These are phyloP conservation scores for Aporophyla lueneburgensis DNA, from an alignment of 2,888 invertebrate species.

Conservation along the genomic window DNA sequence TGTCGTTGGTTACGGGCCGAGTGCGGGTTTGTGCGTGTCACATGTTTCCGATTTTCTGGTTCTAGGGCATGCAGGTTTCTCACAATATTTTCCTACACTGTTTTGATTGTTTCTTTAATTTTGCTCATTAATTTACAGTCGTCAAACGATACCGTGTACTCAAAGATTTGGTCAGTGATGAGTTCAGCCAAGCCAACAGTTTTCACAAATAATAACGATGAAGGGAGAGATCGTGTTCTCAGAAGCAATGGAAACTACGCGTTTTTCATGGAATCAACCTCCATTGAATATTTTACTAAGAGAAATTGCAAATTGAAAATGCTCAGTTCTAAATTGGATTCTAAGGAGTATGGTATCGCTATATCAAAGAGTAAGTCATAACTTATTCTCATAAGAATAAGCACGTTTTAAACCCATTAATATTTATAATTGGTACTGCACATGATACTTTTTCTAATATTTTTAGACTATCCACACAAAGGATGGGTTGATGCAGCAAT, in stretches of 20 bases:
- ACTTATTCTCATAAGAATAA: too few species aligned
- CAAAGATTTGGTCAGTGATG: slow-evolving; percentile 98
- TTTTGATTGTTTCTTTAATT: neutral
- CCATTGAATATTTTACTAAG: slow-evolving; percentile 97
- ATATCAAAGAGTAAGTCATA: slow-evolving; percentile 95
- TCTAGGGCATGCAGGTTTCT: too few species aligned
- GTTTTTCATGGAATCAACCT: slow-evolving; percentile 98
- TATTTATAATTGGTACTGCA: neutral
- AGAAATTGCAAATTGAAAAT: slow-evolving; percentile 95
- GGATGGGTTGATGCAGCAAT: slow-evolving; percentile 95
- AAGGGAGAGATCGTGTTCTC: slow-evolving; percentile 95
- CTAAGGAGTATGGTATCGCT: slow-evolving; percentile 96
- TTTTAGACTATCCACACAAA: slow-evolving; percentile 93
- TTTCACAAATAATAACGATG: slow-evolving; percentile 94
- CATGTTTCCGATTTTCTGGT: too few species aligned
- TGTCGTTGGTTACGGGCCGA: too few species aligned
- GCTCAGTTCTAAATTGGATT: slow-evolving; percentile 95
- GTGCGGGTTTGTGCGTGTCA: too few species aligned
- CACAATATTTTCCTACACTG: too few species aligned
- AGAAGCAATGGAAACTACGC: slow-evolving; percentile 95
- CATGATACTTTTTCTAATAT: neutral
- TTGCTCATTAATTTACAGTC: slow-evolving; percentile 84
- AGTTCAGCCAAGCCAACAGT: slow-evolving; percentile 94
- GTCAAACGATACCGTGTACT: slow-evolving; percentile 96
- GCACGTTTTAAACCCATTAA: neutral